Conservation (phyloP, 1,140 invertebrate genomes). For the Zaprionus kolodkinae region DNA sequence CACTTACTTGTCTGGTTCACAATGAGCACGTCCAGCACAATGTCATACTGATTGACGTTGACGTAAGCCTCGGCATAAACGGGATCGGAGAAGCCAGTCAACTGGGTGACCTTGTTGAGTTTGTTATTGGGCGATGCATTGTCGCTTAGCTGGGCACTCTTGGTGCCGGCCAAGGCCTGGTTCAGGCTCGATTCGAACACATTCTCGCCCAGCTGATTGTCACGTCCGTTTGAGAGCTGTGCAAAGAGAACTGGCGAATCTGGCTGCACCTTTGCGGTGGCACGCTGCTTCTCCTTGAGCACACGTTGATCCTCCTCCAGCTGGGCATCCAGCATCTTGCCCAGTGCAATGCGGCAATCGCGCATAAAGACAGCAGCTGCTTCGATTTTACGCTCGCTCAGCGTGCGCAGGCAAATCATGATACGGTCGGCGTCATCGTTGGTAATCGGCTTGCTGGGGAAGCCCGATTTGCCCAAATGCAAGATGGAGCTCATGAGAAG, state of each 20-base stretch:
- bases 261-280: constrained; percentile 90
- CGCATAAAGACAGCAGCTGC: constrained; percentile 91
- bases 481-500: constrained; percentile 94
- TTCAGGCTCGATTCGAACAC: constrained; percentile 98
- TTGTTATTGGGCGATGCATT: constrained; percentile 87
- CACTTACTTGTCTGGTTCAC: constrained; percentile 97
- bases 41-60: constrained; percentile 99
- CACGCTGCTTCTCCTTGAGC: constrained; percentile 88
- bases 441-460: constrained; percentile 92
- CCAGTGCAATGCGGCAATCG: constrained; percentile 92
- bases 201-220: constrained; percentile 92
- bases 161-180: constrained; percentile 92
- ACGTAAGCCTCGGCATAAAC: constrained; percentile 99
- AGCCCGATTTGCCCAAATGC: constrained; percentile 92
- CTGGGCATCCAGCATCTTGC: constrained; percentile 94
- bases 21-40: constrained; percentile 97
- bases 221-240: constrained; percentile 91
- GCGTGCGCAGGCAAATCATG: constrained; percentile 91
- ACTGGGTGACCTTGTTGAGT: constrained; percentile 96
- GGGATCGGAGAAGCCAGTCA: constrained; percentile 99
- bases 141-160: constrained; percentile 84
- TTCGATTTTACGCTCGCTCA: constrained; percentile 90
- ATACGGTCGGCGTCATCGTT: constrained; percentile 98
- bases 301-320: constrained; percentile 85
- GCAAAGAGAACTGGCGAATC: constrained; percentile 95